Percentiles rank a stretch among this genome's conserved stretches.
Conservation (phyloP, 2,113 vertebrate genomes). For the Scatophagus argus region DNA sequence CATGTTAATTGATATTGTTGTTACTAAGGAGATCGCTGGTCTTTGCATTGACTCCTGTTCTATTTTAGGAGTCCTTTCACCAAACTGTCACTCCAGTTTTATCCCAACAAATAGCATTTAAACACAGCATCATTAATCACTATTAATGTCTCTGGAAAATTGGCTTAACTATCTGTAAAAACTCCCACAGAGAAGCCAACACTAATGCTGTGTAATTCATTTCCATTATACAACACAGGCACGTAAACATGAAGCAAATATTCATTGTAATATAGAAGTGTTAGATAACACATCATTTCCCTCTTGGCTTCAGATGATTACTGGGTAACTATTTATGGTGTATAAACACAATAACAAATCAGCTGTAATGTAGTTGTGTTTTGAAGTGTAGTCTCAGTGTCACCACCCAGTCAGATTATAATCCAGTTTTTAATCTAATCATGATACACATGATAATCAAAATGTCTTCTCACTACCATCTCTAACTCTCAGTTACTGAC, state of each 20-base stretch:
- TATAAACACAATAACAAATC: conserved; percentile 26
- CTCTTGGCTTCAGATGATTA: conserved; percentile 47
- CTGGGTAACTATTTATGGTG: conserved; percentile 29
- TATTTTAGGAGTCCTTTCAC: conserved; percentile 32
- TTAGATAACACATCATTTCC: conserved; percentile 57
- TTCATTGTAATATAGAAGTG: conserved; percentile 51
- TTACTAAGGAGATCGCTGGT: conserved; percentile 40
- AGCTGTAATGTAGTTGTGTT: not conserved
- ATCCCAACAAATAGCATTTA: conserved; percentile 52
- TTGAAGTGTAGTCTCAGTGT: not conserved
- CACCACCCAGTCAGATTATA: conserved; percentile 6
- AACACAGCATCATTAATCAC: conserved; percentile 64
- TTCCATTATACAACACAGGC: conserved; percentile 52
- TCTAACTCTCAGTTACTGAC: not conserved
- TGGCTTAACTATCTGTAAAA: conserved; percentile 69
- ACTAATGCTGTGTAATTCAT: conserved; percentile 58
- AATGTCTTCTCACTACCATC: not conserved
- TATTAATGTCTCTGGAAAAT: conserved; percentile 71
- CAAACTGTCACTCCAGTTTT: conserved; percentile 32
- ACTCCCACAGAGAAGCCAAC: conserved; percentile 64
- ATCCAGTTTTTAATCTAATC: conserved; percentile 15
- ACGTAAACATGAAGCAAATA: conserved; percentile 61
- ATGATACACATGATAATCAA: not conserved
- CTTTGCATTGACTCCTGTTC: conserved; percentile 47
- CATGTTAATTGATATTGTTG: conserved; percentile 41